Evolutionary conservation across 2,797 vertebrate genomes (phyloP).

Genomic region (Siniperca undulata): DNA sequence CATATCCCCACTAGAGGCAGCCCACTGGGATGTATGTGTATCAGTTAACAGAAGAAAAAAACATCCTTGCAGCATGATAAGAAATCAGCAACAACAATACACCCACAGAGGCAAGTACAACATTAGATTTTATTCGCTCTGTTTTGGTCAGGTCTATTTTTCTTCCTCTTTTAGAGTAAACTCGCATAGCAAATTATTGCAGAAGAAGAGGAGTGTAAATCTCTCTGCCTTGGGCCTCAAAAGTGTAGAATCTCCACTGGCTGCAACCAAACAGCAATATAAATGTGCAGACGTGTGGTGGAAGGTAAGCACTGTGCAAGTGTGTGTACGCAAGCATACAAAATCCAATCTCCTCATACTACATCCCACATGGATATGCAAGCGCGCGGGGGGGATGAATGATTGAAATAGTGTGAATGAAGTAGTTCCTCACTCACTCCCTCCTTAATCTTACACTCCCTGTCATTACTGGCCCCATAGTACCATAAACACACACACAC

Average conservation of each 20-base stretch:
- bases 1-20: slow-evolving; percentile 15
- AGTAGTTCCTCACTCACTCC: slow-evolving; percentile 34
- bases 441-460: slow-evolving; percentile 25
- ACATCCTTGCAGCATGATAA: not conserved
- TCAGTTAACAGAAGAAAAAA: slow-evolving; percentile 2
- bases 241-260: slow-evolving; percentile 38
- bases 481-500: slow-evolving; percentile 1
- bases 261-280: slow-evolving; percentile 42
- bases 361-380: slow-evolving; percentile 61
- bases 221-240: slow-evolving; percentile 32
- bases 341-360: slow-evolving; percentile 54
- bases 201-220: slow-evolving; percentile 22
- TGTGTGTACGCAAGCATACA: slow-evolving; percentile 44
- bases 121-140: not conserved
- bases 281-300: slow-evolving; percentile 50
- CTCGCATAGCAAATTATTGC: not conserved
- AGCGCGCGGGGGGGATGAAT: slow-evolving; percentile 23
- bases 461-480: slow-evolving; percentile 27
- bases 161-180: slow-evolving; percentile 9
- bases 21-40: slow-evolving; percentile 9
- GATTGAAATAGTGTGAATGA: slow-evolving; percentile 62
- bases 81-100: slow-evolving; percentile 16
- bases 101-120: slow-evolving; percentile 1
- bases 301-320: slow-evolving; percentile 38
- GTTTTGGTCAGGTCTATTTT: not conserved